A percentile compares a stretch with the other conserved stretches of the same genome.
These are phyloP conservation scores for Terrapene triunguis DNA, from an alignment of 2,113 vertebrate species.

Conservation along the genomic window DNA sequence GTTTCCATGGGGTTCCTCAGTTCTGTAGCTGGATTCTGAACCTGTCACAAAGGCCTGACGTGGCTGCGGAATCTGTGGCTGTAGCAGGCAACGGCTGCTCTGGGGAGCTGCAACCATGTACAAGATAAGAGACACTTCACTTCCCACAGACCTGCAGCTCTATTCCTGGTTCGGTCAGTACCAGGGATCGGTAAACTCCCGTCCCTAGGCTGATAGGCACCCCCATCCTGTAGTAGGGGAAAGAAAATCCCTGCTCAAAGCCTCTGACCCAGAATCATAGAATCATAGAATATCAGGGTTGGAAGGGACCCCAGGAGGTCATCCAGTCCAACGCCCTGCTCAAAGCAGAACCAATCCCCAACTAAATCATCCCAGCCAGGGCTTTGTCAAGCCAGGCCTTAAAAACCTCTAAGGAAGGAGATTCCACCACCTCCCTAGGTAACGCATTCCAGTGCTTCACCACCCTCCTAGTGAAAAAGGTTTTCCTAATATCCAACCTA, in stretches of 20 bases:
- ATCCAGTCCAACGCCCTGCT: too few relatives aligned
- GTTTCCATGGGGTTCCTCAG: not conserved
- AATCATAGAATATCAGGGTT: too few relatives aligned
- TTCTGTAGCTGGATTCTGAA: not conserved
- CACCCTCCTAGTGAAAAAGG: too few relatives aligned
- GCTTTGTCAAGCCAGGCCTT: too few relatives aligned
- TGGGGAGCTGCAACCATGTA: not conserved
- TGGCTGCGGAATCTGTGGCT: not conserved
- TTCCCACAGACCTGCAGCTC: not conserved
- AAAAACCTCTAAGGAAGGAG: too few relatives aligned
- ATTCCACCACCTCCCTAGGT: too few relatives aligned
- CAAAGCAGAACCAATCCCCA: too few relatives aligned
- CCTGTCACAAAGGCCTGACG: not conserved
- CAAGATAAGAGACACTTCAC: not conserved
- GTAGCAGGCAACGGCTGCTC: not conserved
- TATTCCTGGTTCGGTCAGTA: constrained; percentile 10
- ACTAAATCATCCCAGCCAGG: too few relatives aligned
- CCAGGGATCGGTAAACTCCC: not conserved
- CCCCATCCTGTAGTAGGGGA: not conserved
- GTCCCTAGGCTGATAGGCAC: fast-evolving
- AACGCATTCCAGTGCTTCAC: too few relatives aligned
- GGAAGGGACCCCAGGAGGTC: too few relatives aligned
- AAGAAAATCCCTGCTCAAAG: not conserved
- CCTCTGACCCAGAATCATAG: not conserved
- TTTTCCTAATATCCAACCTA: too few relatives aligned